Conservation (phyloP, 1,140 invertebrate genomes). For the Vollenhovia emeryi region DNA sequence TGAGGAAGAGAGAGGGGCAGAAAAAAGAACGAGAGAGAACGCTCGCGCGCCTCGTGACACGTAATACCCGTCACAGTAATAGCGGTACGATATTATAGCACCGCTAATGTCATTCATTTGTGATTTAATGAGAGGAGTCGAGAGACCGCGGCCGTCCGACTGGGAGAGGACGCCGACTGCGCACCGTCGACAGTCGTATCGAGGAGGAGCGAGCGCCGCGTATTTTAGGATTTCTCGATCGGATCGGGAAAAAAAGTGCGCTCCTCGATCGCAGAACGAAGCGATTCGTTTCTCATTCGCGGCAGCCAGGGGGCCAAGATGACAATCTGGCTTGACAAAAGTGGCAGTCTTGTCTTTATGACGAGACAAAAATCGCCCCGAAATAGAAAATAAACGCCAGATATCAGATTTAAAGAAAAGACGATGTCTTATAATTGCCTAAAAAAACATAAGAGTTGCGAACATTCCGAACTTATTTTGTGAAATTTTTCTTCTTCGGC, state of each 20-base stretch:
- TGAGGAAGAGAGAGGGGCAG: conserved; percentile 48
- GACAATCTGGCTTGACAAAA: not conserved
- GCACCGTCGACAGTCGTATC: not conserved
- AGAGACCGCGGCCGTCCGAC: conserved; percentile 66
- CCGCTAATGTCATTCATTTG: conserved; percentile 85
- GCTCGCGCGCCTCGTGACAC: conserved; percentile 80
- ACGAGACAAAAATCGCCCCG: not conserved
- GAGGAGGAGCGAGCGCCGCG: not conserved
- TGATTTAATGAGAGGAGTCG: conserved; percentile 82
- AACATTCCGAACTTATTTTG: not conserved
- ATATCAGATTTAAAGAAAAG: too few relatives aligned
- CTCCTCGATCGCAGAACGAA: not conserved
- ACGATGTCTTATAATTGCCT: not conserved
- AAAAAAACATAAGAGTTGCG: not conserved
- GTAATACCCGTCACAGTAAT: conserved; percentile 85
- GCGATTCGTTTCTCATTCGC: not conserved
- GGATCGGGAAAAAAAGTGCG: not conserved
- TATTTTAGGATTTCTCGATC: not conserved
- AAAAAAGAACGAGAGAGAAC: conserved; percentile 69
- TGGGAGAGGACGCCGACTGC: conserved; percentile 59
- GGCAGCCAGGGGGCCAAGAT: not conserved
- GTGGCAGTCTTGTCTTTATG: not conserved
- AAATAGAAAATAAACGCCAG: not conserved
- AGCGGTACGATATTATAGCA: conserved; percentile 84
- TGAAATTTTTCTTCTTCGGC: not conserved